Evolutionary conservation across 2,797 vertebrate species (phyloP).

Genomic region (Buceros bicornis): DNA sequence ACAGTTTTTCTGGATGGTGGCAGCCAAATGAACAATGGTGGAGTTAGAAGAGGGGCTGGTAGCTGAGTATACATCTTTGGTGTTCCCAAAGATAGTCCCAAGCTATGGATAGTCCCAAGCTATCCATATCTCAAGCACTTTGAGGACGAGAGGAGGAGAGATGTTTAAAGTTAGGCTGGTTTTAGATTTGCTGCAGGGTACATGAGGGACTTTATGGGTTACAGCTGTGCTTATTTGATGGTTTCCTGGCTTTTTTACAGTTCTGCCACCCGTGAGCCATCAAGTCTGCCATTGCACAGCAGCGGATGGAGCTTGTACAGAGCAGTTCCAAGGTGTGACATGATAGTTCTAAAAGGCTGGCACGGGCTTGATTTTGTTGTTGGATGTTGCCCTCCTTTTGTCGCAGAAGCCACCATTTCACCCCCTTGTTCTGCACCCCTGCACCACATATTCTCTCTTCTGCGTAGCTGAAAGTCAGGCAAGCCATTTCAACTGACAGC

Average conservation of each 20-base stretch:
- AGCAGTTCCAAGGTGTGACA: background rate
- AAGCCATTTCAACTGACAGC: background rate
- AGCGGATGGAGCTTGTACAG: background rate
- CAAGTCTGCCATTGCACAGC: background rate
- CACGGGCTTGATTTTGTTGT: background rate
- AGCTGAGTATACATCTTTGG: background rate
- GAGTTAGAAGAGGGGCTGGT: background rate
- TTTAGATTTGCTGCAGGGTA: slow-evolving; percentile 42
- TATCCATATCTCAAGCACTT: background rate
- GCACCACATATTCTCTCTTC: accelerated
- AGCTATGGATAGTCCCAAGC: background rate
- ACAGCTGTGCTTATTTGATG: slow-evolving; percentile 75
- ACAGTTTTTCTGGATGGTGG: background rate
- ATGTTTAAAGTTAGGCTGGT: background rate
- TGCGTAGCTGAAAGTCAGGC: background rate
- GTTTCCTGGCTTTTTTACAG: slow-evolving; percentile 70
- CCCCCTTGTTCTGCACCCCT: background rate
- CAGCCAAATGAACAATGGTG: background rate
- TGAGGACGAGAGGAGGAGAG: background rate
- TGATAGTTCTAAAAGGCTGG: background rate
- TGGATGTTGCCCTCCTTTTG: background rate
- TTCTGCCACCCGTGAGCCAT: background rate
- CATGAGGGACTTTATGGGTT: slow-evolving; percentile 60
- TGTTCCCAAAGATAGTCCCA: background rate
- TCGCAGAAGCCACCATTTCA: background rate